phyloP scores from a whole-genome alignment of 2,888 invertebrate genomes.

The Pharmacophagus antenor region DNA sequence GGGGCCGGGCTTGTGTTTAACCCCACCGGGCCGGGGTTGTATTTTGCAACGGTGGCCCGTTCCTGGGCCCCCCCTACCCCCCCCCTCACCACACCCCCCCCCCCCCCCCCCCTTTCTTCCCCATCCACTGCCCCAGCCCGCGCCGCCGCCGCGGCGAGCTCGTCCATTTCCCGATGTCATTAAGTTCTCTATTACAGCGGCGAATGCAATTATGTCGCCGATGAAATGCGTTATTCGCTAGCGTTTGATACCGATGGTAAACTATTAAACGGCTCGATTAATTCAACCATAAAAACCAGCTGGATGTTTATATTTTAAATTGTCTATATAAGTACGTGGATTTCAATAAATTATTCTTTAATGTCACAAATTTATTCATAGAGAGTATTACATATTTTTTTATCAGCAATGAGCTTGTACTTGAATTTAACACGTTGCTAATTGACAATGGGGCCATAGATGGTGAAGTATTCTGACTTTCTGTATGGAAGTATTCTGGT shows the following conservation, averaged over 20 bases:
- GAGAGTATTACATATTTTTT: too few species aligned
- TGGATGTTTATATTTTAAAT: not conserved
- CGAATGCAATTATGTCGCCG: constrained; percentile 22
- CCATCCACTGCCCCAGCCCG: too few species aligned
- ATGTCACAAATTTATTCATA: too few species aligned
- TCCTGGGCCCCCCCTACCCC: not conserved
- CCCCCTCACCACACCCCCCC: not conserved
- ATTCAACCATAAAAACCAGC: not conserved
- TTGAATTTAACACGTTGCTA: too few species aligned
- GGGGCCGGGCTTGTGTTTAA: too few species aligned
- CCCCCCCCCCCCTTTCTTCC: constrained; percentile 1
- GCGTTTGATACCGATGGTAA: constrained; percentile 6
- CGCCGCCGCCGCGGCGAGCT: constrained; percentile 12
- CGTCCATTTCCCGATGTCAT: constrained; percentile 28
- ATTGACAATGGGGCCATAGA: too few species aligned
- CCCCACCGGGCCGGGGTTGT: constrained; percentile 39
- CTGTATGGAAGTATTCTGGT: too few species aligned
- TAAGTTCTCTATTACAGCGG: constrained; percentile 20
- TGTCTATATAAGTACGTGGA: too few species aligned
- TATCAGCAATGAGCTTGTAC: too few species aligned
- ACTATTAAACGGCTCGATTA: constrained; percentile 1
- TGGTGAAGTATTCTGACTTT: too few species aligned
- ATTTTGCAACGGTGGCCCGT: constrained; percentile 33
- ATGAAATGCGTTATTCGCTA: constrained; percentile 18
- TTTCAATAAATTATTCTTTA: too few species aligned